Evolutionary conservation across 2,888 invertebrate genomes (phyloP).

Genomic region (Bombylius major): DNA sequence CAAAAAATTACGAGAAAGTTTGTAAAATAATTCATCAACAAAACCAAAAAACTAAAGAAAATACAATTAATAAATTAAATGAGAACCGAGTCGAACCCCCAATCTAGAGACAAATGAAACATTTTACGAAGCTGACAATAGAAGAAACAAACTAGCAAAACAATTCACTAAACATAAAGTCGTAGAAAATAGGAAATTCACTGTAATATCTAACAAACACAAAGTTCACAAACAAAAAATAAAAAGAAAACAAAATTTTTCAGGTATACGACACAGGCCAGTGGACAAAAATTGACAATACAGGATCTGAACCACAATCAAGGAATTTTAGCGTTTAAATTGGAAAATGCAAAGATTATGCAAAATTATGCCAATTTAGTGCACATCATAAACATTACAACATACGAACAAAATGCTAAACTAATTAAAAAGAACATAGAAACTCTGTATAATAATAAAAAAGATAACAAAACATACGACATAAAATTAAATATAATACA

Average conservation of each 20-base stretch:
- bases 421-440: background rate
- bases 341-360: background rate
- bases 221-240: background rate
- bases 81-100: background rate
- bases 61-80: constrained; percentile 4
- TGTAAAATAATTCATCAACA: background rate
- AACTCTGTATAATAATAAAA: background rate
- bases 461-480: background rate
- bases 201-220: background rate
- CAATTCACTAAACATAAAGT: constrained; percentile 6
- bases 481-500: background rate
- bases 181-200: constrained; percentile 2
- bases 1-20: constrained; percentile 1
- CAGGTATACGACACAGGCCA: background rate
- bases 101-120: background rate
- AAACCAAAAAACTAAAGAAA: constrained; percentile 1
- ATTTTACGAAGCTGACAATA: constrained; percentile 3
- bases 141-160: constrained; percentile 4
- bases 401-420: background rate
- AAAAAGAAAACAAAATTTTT: background rate
- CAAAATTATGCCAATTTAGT: background rate
- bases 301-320: background rate
- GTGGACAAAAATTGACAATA: no score
- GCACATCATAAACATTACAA: background rate
- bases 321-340: background rate